Conservation (phyloP, 1,140 invertebrate genomes). For the Thaumatotibia leucotreta region DNA sequence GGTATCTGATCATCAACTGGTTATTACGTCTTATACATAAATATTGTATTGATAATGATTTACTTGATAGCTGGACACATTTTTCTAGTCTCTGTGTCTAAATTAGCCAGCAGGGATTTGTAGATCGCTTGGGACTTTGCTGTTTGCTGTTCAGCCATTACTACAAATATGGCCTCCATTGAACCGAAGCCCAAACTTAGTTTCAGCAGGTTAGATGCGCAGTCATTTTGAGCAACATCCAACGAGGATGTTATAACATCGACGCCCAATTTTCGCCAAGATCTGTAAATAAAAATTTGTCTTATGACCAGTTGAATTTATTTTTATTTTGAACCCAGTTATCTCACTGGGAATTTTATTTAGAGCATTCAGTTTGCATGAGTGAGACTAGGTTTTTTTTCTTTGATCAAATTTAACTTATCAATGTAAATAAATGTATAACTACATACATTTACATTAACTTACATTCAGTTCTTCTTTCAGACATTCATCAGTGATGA, state of each 20-base stretch:
- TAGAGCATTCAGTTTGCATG: no score
- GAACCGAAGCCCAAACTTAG: background rate
- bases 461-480: no score
- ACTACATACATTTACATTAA: no score
- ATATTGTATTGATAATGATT: background rate
- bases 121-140: background rate
- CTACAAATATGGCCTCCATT: constrained; percentile 21
- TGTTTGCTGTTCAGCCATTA: background rate
- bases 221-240: constrained; percentile 9
- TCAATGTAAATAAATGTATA: no score
- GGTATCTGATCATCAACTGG: no score
- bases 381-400: background rate
- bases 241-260: constrained; percentile 18
- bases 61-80: background rate
- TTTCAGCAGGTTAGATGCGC: constrained; percentile 14
- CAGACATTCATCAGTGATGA: no score
- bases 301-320: background rate
- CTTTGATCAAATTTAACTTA: background rate
- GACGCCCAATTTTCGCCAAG: constrained; percentile 18
- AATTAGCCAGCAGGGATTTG: background rate
- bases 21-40: background rate
- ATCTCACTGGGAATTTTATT: no score
- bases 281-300: constrained; percentile 16
- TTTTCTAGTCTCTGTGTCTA: background rate
- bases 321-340: no score